Conservation (phyloP, 2,113 vertebrate genomes). For the Cololabis saira region DNA sequence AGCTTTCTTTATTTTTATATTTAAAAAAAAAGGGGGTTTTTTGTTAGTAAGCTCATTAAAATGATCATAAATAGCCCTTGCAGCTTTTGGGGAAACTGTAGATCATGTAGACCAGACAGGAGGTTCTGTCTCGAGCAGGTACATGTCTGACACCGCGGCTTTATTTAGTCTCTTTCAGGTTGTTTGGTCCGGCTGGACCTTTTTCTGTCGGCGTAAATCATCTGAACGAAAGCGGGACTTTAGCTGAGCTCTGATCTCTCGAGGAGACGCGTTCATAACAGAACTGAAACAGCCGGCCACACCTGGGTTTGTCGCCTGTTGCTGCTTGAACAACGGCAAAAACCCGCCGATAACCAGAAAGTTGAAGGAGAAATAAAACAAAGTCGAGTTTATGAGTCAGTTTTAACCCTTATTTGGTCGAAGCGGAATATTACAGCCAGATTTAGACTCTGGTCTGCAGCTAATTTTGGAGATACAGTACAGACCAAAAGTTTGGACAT, state of each 20-base stretch:
- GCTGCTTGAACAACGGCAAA: slow-evolving; percentile 20
- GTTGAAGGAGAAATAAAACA: not conserved
- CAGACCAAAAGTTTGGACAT: too few species aligned
- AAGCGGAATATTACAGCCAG: not conserved
- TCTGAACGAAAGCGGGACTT: too few species aligned
- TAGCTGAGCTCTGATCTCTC: too few species aligned
- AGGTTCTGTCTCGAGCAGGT: not conserved
- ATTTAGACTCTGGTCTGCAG: not conserved
- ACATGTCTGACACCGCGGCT: not conserved
- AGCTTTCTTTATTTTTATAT: too few species aligned
- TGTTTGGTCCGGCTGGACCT: not conserved
- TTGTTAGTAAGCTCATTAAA: too few species aligned
- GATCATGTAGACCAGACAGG: not conserved
- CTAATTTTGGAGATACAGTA: too few species aligned
- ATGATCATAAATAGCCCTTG: not conserved
- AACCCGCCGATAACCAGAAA: slow-evolving; percentile 14
- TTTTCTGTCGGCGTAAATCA: too few species aligned
- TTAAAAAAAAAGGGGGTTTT: too few species aligned
- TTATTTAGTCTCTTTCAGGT: not conserved
- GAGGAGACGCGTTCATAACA: slow-evolving; percentile 43
- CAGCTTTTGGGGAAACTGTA: slow-evolving; percentile 2
- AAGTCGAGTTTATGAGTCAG: slow-evolving; percentile 11
- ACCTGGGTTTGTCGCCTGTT: slow-evolving; percentile 52
- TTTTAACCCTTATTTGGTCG: not conserved
- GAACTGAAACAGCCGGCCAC: slow-evolving; percentile 66